phyloP scores from a whole-genome alignment of 1,140 invertebrate species.

The Anthonomus grandis region DNA sequence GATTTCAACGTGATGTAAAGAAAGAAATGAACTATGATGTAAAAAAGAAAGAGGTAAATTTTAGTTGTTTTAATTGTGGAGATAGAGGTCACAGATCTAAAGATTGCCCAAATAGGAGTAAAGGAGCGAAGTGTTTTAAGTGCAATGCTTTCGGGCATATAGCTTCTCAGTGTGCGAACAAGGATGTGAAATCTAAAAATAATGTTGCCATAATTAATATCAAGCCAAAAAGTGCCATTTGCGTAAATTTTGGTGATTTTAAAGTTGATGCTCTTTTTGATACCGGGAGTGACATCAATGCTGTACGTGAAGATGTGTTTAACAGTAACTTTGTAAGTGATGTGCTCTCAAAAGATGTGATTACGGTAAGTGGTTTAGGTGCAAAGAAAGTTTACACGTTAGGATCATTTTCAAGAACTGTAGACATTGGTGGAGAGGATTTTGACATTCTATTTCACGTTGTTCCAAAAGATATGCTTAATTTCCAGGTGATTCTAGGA shows the following conservation, averaged over 20 bases:
- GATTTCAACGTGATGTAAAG: too few species aligned
- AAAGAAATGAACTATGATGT: slow-evolving; percentile 23
- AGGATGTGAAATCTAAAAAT: not conserved
- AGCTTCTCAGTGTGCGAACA: not conserved
- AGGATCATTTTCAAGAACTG: slow-evolving; percentile 12
- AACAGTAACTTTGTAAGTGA: slow-evolving; percentile 1
- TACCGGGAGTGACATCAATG: slow-evolving; percentile 14
- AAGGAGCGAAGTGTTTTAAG: slow-evolving; percentile 6
- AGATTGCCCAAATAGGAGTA: not conserved
- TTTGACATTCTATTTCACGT: slow-evolving; percentile 6
- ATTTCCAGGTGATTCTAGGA: slow-evolving; percentile 10
- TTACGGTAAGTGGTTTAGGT: slow-evolving; percentile 13
- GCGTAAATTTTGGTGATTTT: not conserved
- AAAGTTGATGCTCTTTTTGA: slow-evolving; percentile 1
- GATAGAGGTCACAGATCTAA: not conserved
- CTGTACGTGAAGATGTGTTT: slow-evolving; percentile 10
- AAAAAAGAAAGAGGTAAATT: not conserved
- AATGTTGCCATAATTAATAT: not conserved
- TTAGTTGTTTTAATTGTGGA: slow-evolving; percentile 11
- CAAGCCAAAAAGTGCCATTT: not conserved
- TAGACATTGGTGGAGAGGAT: slow-evolving; percentile 16
- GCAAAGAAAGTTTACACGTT: slow-evolving; percentile 1
- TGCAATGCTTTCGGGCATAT: slow-evolving; percentile 6
- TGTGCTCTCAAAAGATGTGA: not conserved
- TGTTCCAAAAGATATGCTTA: not conserved